Conservation (phyloP, 2,888 invertebrate species). For the Calliphora vomitoria region DNA sequence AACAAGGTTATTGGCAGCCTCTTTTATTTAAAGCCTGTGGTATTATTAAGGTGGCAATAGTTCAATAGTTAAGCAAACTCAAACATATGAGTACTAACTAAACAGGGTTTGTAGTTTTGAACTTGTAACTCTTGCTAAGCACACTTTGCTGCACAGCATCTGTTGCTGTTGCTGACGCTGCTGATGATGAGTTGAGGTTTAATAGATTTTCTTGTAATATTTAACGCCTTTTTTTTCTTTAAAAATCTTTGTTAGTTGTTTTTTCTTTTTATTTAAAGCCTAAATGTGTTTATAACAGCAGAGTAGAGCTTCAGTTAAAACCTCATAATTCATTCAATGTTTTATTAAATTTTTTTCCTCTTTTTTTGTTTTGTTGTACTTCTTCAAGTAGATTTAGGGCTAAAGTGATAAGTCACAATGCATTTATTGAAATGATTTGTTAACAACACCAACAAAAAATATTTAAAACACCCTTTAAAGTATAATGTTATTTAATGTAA, state of each 20-base stretch:
- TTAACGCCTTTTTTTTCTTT: conserved; percentile 66
- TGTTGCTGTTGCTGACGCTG: not conserved
- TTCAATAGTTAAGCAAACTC: conserved; percentile 44
- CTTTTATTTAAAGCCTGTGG: conserved; percentile 29
- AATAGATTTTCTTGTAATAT: conserved; percentile 74
- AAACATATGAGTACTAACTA: not conserved
- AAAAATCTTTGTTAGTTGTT: not conserved
- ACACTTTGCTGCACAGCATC: conserved; percentile 47
- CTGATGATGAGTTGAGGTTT: conserved; percentile 69
- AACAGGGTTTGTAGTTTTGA: conserved; percentile 7
- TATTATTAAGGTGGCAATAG: conserved; percentile 59
- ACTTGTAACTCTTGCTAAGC: conserved; percentile 32
- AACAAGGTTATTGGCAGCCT: conserved; percentile 38
- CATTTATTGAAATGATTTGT: conserved; percentile 73
- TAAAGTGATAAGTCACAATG: conserved; percentile 73
- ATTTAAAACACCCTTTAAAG: not conserved
- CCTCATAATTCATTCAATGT: conserved; percentile 71
- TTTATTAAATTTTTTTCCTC: conserved; percentile 65
- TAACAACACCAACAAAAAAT: conserved; percentile 53
- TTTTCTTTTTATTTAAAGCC: conserved; percentile 58
- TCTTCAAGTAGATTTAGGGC: conserved; percentile 51
- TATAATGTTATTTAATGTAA: not conserved
- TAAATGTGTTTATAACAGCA: conserved; percentile 72
- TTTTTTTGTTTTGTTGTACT: not conserved
- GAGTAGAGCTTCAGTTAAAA: conserved; percentile 24